Conservation (phyloP, 2,888 invertebrate species). For the Eilema sororculum region DNA sequence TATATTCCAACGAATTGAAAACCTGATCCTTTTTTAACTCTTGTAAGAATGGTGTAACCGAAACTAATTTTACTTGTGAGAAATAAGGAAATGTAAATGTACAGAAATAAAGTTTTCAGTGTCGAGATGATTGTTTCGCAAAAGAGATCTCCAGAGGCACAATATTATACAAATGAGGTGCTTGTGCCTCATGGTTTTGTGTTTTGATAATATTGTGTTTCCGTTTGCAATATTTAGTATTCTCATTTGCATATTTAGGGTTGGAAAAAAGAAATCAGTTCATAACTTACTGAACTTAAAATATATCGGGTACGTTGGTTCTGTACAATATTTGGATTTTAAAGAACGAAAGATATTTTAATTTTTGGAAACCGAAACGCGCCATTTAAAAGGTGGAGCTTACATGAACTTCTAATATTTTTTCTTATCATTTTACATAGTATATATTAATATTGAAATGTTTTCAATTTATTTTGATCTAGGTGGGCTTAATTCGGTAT, state of each 20-base stretch:
- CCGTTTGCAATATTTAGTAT: constrained; percentile 25
- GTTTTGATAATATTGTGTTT: constrained; percentile 16
- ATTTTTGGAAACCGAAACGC: too few relatives aligned
- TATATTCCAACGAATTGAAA: neutral
- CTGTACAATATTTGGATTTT: too few relatives aligned
- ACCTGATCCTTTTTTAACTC: neutral
- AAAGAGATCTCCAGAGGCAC: constrained; percentile 27
- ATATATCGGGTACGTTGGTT: neutral
- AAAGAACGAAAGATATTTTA: neutral
- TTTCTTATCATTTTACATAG: too few relatives aligned
- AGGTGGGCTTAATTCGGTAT: too few relatives aligned
- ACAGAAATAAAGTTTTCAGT: neutral
- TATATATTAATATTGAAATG: too few relatives aligned
- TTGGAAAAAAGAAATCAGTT: neutral
- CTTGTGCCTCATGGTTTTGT: constrained; percentile 20
- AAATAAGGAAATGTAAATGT: neutral
- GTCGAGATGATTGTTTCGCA: neutral
- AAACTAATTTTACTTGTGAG: neutral
- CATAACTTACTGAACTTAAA: neutral
- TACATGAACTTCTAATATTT: too few relatives aligned
- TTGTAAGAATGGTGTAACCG: neutral
- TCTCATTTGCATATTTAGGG: neutral
- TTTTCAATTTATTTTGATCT: too few relatives aligned
- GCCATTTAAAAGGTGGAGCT: too few relatives aligned
- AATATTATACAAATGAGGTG: constrained; percentile 34